A percentile compares a stretch with the other conserved stretches of the same genome.
phyloP scores from a whole-genome alignment of 1,140 invertebrate species.

The Hirudo medicinalis region DNA sequence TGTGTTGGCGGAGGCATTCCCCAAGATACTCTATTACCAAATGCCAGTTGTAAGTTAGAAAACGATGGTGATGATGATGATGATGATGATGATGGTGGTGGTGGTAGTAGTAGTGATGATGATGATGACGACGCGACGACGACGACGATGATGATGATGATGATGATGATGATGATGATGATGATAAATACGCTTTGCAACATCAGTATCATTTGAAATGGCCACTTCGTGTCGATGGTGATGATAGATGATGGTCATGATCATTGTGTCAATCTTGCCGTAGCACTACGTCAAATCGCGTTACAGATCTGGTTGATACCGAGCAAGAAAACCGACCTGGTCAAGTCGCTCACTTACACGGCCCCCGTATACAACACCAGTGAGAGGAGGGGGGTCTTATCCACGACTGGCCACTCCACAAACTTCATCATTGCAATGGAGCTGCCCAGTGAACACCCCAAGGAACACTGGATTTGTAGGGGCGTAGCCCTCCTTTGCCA shows the following conservation, averaged over 20 bases:
- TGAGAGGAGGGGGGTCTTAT: constrained; percentile 61
- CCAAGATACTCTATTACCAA: constrained; percentile 63
- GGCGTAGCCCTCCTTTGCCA: constrained; percentile 69
- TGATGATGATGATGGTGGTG: too few species aligned
- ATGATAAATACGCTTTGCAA: too few species aligned
- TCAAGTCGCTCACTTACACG: constrained; percentile 53
- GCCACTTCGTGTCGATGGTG: too few species aligned
- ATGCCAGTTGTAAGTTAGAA: constrained; percentile 55
- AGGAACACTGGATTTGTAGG: constrained; percentile 68
- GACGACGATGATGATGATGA: too few species aligned
- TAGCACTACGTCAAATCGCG: too few species aligned
- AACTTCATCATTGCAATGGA: constrained; percentile 66
- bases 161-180: too few species aligned
- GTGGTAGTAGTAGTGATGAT: too few species aligned
- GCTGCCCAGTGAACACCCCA: constrained; percentile 48
- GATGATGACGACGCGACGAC: too few species aligned
- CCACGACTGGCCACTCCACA: constrained; percentile 69
- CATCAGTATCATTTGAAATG: too few species aligned
- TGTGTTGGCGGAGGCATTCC: constrained; percentile 56
- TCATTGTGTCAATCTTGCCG: too few species aligned
- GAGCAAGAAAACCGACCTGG: constrained; percentile 40
- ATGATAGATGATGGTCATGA: too few species aligned
- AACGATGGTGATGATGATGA: too few species aligned
- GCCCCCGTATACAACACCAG: constrained; percentile 70
- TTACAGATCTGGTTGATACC: constrained; percentile 23